Base-by-base conservation (phyloP, 2,888 invertebrate genomes). In the Onthophagus sagittarius region DNA sequence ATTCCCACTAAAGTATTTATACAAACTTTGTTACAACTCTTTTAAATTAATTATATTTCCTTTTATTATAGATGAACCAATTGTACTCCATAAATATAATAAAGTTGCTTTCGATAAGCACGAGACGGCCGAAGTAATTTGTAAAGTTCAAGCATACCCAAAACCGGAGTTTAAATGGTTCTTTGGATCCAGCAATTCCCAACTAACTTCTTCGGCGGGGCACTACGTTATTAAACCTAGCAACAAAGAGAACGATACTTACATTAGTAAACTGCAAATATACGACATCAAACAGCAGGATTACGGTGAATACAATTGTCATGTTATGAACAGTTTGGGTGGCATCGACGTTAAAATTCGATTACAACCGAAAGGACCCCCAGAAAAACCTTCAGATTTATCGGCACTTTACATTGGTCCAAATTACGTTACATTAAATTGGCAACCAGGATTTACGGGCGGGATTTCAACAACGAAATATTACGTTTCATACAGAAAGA, bases 101-200 rank as follows among this genome's bases (percentile, higher is more conserved):
- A 95, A 95, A 86, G 96, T 96, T 0, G 97, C 97, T 0, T 95
- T 92, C 82, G 95, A 96, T 82, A 85, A 93, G 5, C 88, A 91
- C 75, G 96, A 96, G 85, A 92, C 92, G 0, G 96, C 96, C 0
- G 93, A 94, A 84, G 93, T 97, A 23, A 89, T 93, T 0, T 97
- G 97, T 84, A 91, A 93, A 81, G 95, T 97, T 11, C 94, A 95
- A 82, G 95, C 97, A 0, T 97, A 95, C 85, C 97, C 97, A 0
- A 93, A 94, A 80, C 96, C 97, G 0, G 95, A 95, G 82, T 96
- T 97, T 85, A 95, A 96, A 81, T 97, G 97, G 97, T 94, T 91
- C 81, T 95, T 91, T 81, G 93, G 92, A 53, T 90, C 91, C 5
- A 93, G 93, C 83, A 87, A 89, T 0, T 90, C 93, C 0, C 91